Conservation (phyloP, 1,140 invertebrate genomes). For the Heliconius melpomene region DNA sequence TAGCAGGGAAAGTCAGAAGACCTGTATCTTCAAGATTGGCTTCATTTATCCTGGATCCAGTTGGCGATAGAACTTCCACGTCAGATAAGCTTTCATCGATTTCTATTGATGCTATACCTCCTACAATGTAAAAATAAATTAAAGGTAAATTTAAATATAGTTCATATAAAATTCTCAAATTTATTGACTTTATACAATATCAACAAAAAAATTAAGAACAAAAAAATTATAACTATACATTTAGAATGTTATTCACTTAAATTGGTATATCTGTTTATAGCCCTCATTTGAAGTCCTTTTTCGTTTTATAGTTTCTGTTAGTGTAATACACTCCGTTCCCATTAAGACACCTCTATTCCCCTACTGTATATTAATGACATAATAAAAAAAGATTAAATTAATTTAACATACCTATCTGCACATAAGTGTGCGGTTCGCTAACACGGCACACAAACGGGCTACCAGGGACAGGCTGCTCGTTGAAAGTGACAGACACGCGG, state of each 20-base stretch:
- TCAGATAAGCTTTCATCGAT: slow-evolving; percentile 81
- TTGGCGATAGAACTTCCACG: slow-evolving; percentile 82
- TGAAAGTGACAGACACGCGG: slow-evolving; percentile 98
- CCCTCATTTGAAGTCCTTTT: too few relatives aligned
- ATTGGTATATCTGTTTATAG: too few relatives aligned
- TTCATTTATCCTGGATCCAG: slow-evolving; percentile 78
- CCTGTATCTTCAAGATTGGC: slow-evolving; percentile 76
- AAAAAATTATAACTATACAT: too few relatives aligned
- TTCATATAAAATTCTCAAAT: neutral
- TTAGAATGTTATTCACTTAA: too few relatives aligned
- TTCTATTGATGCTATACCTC: slow-evolving; percentile 81
- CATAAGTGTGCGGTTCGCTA: slow-evolving; percentile 88
- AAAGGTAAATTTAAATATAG: neutral
- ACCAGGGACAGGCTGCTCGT: slow-evolving; percentile 95
- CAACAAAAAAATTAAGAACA: too few relatives aligned
- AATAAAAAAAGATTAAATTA: too few relatives aligned
- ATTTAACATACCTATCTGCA: slow-evolving; percentile 80
- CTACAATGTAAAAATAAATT: slow-evolving; percentile 41
- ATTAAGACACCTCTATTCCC: too few relatives aligned
- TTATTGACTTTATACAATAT: too few relatives aligned
- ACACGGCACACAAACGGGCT: slow-evolving; percentile 97
- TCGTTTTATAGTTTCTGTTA: too few relatives aligned
- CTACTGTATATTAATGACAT: too few relatives aligned
- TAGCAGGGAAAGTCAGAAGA: slow-evolving; percentile 81
- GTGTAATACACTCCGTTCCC: too few relatives aligned